Base-by-base conservation (phyloP, 2,888 invertebrate genomes). In the Seira musarum region DNA sequence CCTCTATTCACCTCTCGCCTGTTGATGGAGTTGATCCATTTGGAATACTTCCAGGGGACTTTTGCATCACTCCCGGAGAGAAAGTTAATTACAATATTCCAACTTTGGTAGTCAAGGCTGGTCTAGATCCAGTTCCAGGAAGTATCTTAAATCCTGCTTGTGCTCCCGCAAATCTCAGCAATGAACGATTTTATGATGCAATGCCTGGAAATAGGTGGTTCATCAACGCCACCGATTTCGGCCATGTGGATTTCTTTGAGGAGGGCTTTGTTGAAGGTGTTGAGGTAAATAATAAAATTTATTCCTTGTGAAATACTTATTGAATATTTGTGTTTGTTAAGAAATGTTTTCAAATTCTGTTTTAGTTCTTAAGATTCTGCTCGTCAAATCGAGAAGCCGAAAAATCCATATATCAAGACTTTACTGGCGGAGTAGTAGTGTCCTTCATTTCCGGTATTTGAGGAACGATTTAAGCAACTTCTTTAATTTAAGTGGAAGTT, bases 1-100 rank as follows among this genome's bases (percentile, higher is more conserved):
- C 85, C 22, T 60, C 74, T 24, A 76, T 85, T 24, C 74, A 86
- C 2, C 69, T 86, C 15, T 86, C 85, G 65, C 87, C 87, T 0
- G 87, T 87, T 10, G 87, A 87, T 63, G 87, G 87, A 0, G 78
- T 83, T 0, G 84, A 85, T 71, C 85, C 85, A 8, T 81, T 74
- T 53, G 86, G 87, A 13, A 46, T 85, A 19, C 30, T 82, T 3
- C 71, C 75, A 19, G 80, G 73, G 1, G 80, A 82, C 6, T 87
- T 70, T 80, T 84, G 84, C 71, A 87, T 87, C 25, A 81, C 74
- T 1, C 86, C 85, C 0, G 85, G 85, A 1, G 25, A 82, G 40
- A 67, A 78, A 15, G 80, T 87, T 40, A 85, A 85, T 68, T 87
- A 80, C 60, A 66, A 74, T 19, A 82, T 83, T 6, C 87, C 87